Evolutionary conservation across 92 coral and sea anemone genomes (phyloP), one percentile per base, ranked within the genome.

Genomic region (Desmophyllum pertusum): DNA sequence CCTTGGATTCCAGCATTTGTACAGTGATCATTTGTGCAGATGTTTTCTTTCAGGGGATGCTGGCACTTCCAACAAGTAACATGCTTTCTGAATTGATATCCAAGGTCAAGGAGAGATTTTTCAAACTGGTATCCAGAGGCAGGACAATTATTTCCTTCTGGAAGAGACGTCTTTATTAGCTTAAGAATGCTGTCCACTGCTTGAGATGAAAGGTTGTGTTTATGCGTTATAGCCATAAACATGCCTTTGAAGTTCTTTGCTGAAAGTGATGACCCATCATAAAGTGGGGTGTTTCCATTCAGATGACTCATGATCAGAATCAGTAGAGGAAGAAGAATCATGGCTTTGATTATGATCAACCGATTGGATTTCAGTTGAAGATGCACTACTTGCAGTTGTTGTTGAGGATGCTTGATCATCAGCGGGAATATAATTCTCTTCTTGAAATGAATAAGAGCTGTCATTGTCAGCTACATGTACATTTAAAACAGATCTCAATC

Each of bases 181-280:
- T 82, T 86, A 29, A 90, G 69, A 66, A 88, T 81, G 65, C 91
- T 88, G 85, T 92, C 90, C 0, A 53, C 73, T 71, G 92, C 90
- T 82, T 83, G 70, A 37, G 88, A 85, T 55, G 92, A 74, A 63
- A 92, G 87, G 78, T 91, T 91, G 80, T 91, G 95, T 80, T 79
- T 88, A 68, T 85, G 95, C 33, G 78, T 65, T 15, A 91, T 25
- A 37, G 92, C 95, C 52, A 88, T 75, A 69, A 91, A 72, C 75
- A 55, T 67, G 50, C 86, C 81, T 27, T 71, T 81, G 74, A 92
- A 92, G 78, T 88, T 88, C 29, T 80, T 87, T 15, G 70, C 69
- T 35, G 90, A 81, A 61, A 85, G 50, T 40, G 80, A 68, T 73
- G 95, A 78, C 64, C 90, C 92, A 68, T 82, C 77, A 79, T 81